phyloP scores from a whole-genome alignment of 2,888 invertebrate genomes.

The Cephonodes hylas region DNA sequence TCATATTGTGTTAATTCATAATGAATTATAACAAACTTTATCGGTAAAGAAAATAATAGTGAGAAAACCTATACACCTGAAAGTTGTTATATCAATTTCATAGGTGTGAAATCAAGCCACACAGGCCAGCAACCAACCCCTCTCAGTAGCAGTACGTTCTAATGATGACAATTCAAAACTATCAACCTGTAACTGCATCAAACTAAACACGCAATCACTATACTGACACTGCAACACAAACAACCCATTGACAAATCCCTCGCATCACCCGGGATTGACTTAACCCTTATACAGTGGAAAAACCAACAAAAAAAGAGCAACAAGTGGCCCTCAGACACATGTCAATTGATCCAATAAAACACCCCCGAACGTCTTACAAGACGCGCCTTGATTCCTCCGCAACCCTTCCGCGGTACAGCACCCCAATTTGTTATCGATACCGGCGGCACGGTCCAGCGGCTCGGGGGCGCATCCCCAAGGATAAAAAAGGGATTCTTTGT shows the following conservation, averaged over 20 bases:
- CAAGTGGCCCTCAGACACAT: constrained; percentile 25
- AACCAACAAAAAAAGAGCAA: constrained; percentile 20
- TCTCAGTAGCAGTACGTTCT: too few relatives aligned
- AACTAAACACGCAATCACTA: too few relatives aligned
- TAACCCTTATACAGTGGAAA: background rate
- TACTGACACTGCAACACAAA: background rate
- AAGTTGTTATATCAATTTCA: too few relatives aligned
- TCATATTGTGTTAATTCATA: too few relatives aligned
- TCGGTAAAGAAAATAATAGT: too few relatives aligned
- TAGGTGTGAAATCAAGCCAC: too few relatives aligned
- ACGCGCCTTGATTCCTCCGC: constrained; percentile 52
- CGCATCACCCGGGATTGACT: background rate
- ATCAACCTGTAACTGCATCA: too few relatives aligned
- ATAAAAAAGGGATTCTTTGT: constrained; percentile 73
- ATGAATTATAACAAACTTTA: too few relatives aligned
- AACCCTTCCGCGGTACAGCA: constrained; percentile 47
- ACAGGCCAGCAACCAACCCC: too few relatives aligned
- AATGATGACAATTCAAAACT: too few relatives aligned
- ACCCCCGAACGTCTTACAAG: constrained; percentile 48
- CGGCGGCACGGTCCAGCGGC: constrained; percentile 61
- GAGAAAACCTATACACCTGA: too few relatives aligned
- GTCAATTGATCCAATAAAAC: constrained; percentile 37
- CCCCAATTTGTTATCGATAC: constrained; percentile 78
- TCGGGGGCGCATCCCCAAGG: constrained; percentile 56
- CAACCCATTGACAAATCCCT: background rate